phyloP scores from a whole-genome alignment of 2,797 vertebrate species.

The Tangara arthus region DNA sequence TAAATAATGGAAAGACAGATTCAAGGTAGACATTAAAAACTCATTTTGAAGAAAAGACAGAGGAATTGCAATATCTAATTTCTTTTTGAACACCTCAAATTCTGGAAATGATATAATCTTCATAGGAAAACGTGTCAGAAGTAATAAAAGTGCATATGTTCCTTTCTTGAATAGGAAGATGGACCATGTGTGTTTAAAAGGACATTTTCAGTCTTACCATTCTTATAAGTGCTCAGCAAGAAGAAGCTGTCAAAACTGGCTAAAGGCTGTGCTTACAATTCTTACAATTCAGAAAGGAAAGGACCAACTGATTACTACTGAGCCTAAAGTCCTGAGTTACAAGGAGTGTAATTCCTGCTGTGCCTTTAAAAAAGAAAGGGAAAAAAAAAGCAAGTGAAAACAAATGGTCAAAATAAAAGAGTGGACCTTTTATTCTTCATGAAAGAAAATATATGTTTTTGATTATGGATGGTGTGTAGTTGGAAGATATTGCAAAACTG shows the following conservation, averaged over 20 bases:
- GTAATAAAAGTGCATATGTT: neutral
- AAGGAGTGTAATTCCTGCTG: neutral
- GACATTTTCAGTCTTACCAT: neutral
- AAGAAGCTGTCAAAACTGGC: neutral
- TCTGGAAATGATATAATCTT: neutral
- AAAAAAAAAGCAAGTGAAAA: neutral
- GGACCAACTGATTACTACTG: neutral
- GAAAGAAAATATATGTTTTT: rapidly evolving
- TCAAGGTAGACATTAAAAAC: neutral
- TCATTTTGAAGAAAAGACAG: neutral
- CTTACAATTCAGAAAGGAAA: neutral
- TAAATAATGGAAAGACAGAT: neutral
- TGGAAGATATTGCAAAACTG: neutral
- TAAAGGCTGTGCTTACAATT: neutral
- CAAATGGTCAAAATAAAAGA: neutral
- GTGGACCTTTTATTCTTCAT: neutral
- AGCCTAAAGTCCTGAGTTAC: neutral
- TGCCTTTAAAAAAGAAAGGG: neutral
- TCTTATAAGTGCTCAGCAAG: neutral
- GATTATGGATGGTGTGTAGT: neutral
- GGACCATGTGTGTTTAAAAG: neutral
- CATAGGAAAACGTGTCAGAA: neutral
- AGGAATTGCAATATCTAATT: neutral
- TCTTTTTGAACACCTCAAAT: neutral
- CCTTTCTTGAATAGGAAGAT: neutral